phyloP scores from a whole-genome alignment of 2,797 vertebrate species.

The Psittacula echo region DNA sequence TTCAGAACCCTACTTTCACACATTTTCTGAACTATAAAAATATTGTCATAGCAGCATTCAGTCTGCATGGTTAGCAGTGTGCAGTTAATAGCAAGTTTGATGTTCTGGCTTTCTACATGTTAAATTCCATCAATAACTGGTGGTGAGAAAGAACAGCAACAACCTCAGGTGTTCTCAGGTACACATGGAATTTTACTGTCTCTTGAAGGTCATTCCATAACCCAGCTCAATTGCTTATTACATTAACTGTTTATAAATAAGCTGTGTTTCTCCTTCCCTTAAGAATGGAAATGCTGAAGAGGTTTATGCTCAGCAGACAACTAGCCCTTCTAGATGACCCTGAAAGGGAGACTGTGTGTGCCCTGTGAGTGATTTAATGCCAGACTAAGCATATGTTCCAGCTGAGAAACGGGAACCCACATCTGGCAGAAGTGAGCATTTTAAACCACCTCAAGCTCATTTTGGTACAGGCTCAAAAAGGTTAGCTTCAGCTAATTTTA shows the following conservation, averaged over 20 bases:
- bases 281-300: background rate
- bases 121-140: background rate
- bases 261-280: background rate
- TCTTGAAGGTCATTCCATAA: background rate
- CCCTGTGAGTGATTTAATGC: background rate
- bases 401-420: background rate
- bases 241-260: background rate
- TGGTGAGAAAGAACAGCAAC: background rate
- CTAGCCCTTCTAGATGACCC: background rate
- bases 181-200: background rate
- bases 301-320: background rate
- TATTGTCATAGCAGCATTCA: background rate
- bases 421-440: background rate
- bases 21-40: background rate
- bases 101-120: background rate
- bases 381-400: background rate
- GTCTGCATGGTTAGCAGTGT: background rate
- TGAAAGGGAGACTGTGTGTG: background rate
- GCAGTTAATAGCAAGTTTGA: background rate
- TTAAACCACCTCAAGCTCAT: background rate
- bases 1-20: background rate
- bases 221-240: background rate
- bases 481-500: background rate
- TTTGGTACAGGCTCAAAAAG: background rate
- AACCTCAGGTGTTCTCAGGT: background rate